Evolutionary conservation across 2,113 vertebrate species (phyloP).

Genomic region (Pteropus alecto): DNA sequence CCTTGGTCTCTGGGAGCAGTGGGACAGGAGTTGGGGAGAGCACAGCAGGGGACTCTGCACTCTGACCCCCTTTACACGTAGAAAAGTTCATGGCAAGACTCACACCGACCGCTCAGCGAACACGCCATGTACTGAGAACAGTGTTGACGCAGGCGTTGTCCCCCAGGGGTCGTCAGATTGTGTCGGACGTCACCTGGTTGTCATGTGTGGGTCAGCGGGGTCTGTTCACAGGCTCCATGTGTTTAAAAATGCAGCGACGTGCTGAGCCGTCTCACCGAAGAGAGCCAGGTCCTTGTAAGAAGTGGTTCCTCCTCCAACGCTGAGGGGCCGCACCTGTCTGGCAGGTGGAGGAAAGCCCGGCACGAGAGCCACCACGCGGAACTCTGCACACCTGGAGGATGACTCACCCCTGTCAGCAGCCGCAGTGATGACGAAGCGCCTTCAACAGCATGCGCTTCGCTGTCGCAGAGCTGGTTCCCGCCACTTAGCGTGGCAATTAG

Average conservation of each 20-base stretch:
- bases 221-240: rapidly evolving
- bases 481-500: not conserved
- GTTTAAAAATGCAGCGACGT: not conserved
- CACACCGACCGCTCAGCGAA: rapidly evolving
- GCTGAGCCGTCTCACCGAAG: not conserved
- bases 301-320: not conserved
- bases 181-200: rapidly evolving
- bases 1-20: not conserved
- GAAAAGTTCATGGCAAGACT: too few species aligned
- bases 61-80: rapidly evolving
- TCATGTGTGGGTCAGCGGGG: rapidly evolving
- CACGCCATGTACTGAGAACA: rapidly evolving
- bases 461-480: not conserved
- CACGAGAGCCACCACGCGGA: rapidly evolving
- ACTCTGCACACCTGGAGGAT: rapidly evolving
- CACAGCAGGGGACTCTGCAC: rapidly evolving
- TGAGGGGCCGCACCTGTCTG: too few species aligned
- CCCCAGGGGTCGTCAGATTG: too few species aligned
- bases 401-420: not conserved
- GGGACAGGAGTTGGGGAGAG: rapidly evolving
- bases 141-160: rapidly evolving
- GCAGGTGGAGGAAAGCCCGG: not conserved
- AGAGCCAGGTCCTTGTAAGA: not conserved
- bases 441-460: not conserved
- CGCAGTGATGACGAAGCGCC: not conserved